Evolutionary conservation across 2,888 invertebrate genomes (phyloP), one percentile per base, ranked within the genome.

Genomic region (Drosophila formosana): DNA sequence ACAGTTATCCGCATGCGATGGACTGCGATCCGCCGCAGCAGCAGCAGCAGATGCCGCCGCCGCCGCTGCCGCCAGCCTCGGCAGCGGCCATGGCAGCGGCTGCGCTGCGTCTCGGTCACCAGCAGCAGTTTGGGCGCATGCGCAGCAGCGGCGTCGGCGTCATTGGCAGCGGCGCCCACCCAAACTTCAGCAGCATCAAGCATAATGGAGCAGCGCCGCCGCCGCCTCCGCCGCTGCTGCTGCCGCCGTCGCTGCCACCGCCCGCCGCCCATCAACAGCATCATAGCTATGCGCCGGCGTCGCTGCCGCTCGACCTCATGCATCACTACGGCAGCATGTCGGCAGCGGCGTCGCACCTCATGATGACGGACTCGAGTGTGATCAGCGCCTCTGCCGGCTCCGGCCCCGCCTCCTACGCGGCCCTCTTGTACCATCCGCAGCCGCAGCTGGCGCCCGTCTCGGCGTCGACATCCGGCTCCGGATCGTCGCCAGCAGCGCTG

Each of bases 1-100:
- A 81, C 84, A 53, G 53, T 47, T 94, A 94, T 82, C 91, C 92
- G 53, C 89, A 90, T 77, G 95, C 95, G 80, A 97, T 97, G 96
- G 96, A 97, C 89, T 97, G 97, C 93, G 96, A 96, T 91, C 95
- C 95, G 77, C 95, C 95, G 49, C 73, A 75, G 28, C 32, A 93
- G 47, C 32, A 93, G 47, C 89, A 91, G 66, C 89, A 87, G 65
- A 72, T 78, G 69, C 84, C 88, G 49, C 80, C 84, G 7, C 72
- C 73, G 58, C 60, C 86, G 4, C 62, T 62, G 62, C 56, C 52
- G 52, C 67, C 65, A 9, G 80, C 68, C 34, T 82, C 64, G 26
- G 69, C 62, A 30, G 67, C 63, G 13, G 63, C 67, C 0, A 65
- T 71, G 68, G 69, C 67, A 47, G 67, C 66, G 39, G 67, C 71